These are phyloP conservation scores for Lagria hirta DNA, from an alignment of 2,888 invertebrate genomes.

Conservation along the genomic window DNA sequence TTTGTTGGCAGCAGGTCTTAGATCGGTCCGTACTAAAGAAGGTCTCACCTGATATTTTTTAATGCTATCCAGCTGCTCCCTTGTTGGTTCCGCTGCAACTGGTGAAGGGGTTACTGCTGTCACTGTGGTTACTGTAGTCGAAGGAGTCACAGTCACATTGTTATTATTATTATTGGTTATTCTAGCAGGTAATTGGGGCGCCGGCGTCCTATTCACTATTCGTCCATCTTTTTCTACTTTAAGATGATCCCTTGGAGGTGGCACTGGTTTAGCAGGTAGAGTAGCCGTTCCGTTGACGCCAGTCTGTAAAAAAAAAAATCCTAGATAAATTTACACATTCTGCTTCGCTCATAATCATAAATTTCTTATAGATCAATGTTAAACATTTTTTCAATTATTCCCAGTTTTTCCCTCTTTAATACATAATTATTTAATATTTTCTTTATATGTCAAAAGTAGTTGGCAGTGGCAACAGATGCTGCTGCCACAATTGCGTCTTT, in stretches of 20 bases:
- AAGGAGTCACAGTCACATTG: constrained; percentile 38
- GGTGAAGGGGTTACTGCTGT: constrained; percentile 51
- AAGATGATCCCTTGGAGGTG: constrained; percentile 67
- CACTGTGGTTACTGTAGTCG: constrained; percentile 30
- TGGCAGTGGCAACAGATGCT: too few species aligned
- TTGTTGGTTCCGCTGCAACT: constrained; percentile 66
- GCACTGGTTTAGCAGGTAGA: constrained; percentile 59
- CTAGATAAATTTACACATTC: too few species aligned
- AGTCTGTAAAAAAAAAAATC: constrained; percentile 46
- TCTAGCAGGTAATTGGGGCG: constrained; percentile 69
- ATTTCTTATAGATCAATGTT: too few species aligned
- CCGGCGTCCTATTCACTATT: constrained; percentile 65
- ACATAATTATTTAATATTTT: too few species aligned
- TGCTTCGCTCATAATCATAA: too few species aligned
- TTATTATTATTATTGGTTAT: constrained; percentile 58
- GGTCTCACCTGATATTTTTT: constrained; percentile 84
- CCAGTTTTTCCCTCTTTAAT: too few species aligned
- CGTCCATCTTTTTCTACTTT: constrained; percentile 64
- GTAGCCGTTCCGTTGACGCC: constrained; percentile 47
- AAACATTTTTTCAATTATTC: too few species aligned
- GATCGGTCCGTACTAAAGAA: too few species aligned
- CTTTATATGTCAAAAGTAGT: too few species aligned
- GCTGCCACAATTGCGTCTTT: too few species aligned
- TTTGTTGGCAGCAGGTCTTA: too few species aligned
- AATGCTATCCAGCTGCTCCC: constrained; percentile 89